These are phyloP conservation scores for Pseudopleuronectes americanus DNA, from an alignment of 2,797 vertebrate genomes.

Conservation along the genomic window DNA sequence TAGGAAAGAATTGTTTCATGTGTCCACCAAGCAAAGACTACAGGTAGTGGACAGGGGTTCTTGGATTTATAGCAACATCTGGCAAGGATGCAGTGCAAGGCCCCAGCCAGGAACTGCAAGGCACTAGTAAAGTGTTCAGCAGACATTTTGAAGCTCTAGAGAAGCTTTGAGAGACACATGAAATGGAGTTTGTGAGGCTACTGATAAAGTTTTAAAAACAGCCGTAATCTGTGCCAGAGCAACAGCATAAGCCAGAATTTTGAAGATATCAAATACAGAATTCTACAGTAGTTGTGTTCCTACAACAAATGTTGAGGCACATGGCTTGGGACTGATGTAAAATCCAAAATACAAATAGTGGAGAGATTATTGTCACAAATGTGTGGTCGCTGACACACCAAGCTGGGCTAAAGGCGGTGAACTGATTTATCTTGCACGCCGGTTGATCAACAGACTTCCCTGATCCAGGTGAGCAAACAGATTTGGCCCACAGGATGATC, in stretches of 20 bases:
- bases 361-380: background rate
- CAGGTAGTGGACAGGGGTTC: background rate
- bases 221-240: slow-evolving; percentile 28
- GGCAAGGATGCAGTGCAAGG: slow-evolving; percentile 9
- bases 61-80: slow-evolving; percentile 7
- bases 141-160: slow-evolving; percentile 23
- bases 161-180: slow-evolving; percentile 21
- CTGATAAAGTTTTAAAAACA: slow-evolving; percentile 21
- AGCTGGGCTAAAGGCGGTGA: too few relatives aligned
- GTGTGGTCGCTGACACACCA: background rate
- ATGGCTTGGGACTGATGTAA: background rate
- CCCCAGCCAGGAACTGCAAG: slow-evolving; percentile 10
- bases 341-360: background rate
- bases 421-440: background rate
- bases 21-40: slow-evolving; percentile 10
- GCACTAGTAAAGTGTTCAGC: slow-evolving; percentile 20
- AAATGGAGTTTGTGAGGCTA: slow-evolving; percentile 22
- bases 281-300: background rate
- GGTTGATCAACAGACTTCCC: background rate
- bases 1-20: background rate
- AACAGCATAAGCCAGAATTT: slow-evolving; percentile 27
- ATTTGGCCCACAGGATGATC: background rate
- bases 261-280: slow-evolving; percentile 5
- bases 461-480: background rate
- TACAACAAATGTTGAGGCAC: slow-evolving; percentile 3